Conservation (phyloP, 2,888 invertebrate genomes). For the Onchidella celtica region DNA sequence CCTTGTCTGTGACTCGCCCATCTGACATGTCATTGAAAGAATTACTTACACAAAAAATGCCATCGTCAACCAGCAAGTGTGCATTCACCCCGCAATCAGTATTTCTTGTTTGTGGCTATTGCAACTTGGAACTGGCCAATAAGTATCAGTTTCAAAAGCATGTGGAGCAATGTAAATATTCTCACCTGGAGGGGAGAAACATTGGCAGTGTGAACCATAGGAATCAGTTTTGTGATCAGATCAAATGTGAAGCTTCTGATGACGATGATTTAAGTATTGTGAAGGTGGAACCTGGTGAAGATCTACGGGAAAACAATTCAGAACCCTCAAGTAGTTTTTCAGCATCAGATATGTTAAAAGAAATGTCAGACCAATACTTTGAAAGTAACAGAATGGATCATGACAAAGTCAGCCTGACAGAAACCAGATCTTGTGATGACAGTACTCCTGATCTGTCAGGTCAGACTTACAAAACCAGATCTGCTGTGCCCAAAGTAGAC, state of each 20-base stretch:
- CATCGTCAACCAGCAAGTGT: too few species aligned
- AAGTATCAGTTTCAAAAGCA: slow-evolving; percentile 24
- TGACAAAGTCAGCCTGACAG: too few species aligned
- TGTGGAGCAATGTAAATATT: not conserved
- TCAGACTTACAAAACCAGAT: not conserved
- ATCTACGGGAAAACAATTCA: not conserved
- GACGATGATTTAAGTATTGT: not conserved
- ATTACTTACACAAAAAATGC: slow-evolving; percentile 16
- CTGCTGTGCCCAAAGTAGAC: too few species aligned
- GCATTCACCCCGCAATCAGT: too few species aligned
- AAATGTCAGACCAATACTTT: slow-evolving; percentile 11
- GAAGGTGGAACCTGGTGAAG: not conserved
- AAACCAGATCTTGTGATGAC: too few species aligned
- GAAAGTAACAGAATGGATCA: too few species aligned
- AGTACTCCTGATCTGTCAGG: not conserved
- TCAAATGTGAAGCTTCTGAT: not conserved
- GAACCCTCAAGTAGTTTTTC: too few species aligned
- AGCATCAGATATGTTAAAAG: slow-evolving; percentile 23
- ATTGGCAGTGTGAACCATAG: not conserved
- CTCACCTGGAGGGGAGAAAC: not conserved
- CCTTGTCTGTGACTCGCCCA: not conserved
- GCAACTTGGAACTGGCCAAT: slow-evolving; percentile 6
- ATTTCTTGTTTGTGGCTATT: slow-evolving; percentile 14
- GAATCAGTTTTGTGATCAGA: not conserved
- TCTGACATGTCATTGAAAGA: slow-evolving; percentile 39